Conservation (phyloP, 2,113 vertebrate species). For the Hyperopisus bebe region DNA sequence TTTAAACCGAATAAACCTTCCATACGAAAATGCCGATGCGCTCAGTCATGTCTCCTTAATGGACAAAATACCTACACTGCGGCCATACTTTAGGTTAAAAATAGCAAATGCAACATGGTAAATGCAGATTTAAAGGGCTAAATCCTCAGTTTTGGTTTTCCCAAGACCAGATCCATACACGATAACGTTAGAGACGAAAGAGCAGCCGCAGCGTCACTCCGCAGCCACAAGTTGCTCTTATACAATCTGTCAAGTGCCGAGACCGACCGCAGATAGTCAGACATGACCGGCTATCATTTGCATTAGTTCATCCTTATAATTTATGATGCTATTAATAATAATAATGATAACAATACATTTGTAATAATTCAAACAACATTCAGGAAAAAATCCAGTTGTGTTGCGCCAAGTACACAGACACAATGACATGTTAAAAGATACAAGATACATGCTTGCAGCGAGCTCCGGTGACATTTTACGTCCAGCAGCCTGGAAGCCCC, state of each 20-base stretch:
- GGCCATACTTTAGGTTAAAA: background rate
- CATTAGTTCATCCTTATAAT: background rate
- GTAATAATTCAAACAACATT: background rate
- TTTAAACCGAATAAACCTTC: background rate
- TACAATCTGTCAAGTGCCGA: background rate
- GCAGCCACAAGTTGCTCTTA: background rate
- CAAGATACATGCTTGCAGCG: background rate
- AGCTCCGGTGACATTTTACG: background rate
- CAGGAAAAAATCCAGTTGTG: background rate
- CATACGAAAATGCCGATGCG: background rate
- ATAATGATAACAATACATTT: background rate
- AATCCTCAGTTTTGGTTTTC: background rate
- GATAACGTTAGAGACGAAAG: background rate
- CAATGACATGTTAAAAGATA: background rate
- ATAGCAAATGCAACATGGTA: background rate
- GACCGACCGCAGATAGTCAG: background rate
- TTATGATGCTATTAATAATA: background rate
- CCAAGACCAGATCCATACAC: background rate
- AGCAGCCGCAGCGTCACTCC: background rate
- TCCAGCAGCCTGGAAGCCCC: background rate
- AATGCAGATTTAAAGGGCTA: background rate
- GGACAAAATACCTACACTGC: background rate
- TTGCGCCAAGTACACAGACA: background rate
- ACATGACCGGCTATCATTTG: background rate
- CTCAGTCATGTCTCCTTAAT: background rate